phyloP scores from a whole-genome alignment of 2,888 invertebrate species.

The Conops quadrifasciatus region DNA sequence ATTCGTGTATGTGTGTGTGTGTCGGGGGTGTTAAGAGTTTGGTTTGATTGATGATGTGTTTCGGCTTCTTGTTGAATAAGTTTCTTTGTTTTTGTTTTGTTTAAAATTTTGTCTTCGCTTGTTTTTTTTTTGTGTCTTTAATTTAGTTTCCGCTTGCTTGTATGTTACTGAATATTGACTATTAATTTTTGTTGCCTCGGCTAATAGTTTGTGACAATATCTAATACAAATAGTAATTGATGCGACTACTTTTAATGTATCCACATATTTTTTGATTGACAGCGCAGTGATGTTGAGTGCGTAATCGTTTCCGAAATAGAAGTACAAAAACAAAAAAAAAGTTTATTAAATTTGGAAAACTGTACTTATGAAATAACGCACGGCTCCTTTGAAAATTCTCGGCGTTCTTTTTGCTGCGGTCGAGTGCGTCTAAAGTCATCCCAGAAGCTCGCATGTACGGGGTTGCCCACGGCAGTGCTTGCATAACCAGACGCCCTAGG shows the following conservation, averaged over 20 bases:
- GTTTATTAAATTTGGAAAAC: constrained; percentile 24
- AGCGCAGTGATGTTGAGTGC: constrained; percentile 6
- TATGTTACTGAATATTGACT: no score
- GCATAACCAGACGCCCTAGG: constrained; percentile 29
- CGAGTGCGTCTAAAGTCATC: constrained; percentile 60
- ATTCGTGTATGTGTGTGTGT: constrained; percentile 15
- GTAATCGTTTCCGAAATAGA: constrained; percentile 29
- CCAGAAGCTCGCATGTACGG: constrained; percentile 51
- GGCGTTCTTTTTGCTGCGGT: constrained; percentile 48
- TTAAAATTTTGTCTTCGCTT: neutral
- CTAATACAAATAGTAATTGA: constrained; percentile 53
- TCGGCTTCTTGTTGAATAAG: neutral
- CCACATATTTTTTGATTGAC: constrained; percentile 10
- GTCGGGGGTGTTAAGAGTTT: constrained; percentile 8
- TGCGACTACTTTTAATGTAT: constrained; percentile 45
- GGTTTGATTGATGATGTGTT: constrained; percentile 7
- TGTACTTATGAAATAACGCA: constrained; percentile 60
- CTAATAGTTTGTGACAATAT: constrained; percentile 2
- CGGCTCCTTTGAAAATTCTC: constrained; percentile 58
- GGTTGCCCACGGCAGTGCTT: constrained; percentile 23
- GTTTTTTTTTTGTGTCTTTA: constrained; percentile 5
- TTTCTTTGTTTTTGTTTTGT: constrained; percentile 1
- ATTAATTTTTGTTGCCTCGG: no score
- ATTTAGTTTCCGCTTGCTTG: constrained; percentile 14
- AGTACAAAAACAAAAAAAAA: constrained; percentile 32